A percentile compares a stretch with the other conserved stretches of the same genome.
phyloP scores from a whole-genome alignment of 1,140 invertebrate species.

The Eriosoma lanigerum region DNA sequence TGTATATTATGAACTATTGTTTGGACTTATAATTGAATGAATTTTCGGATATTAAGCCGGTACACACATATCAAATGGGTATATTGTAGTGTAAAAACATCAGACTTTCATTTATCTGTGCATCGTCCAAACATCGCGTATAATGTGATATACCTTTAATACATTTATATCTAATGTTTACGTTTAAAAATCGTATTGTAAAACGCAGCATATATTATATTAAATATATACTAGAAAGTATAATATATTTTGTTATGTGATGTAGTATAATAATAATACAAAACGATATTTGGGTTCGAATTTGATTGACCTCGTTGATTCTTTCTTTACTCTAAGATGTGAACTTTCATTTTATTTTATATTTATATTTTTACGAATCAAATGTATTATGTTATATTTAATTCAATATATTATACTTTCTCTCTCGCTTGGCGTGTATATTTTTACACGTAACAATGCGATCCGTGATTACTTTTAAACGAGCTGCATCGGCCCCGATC shows the following conservation, averaged over 20 bases:
- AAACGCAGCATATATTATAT: not conserved
- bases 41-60: not conserved
- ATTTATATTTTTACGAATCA: not conserved
- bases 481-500: not conserved
- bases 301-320: slow-evolving; percentile 35
- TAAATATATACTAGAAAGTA: not conserved
- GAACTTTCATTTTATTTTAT: slow-evolving; percentile 34
- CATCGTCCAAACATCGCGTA: not conserved
- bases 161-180: not conserved
- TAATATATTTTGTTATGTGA: not conserved
- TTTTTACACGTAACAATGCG: not conserved
- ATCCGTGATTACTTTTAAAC: not conserved
- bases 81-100: no score
- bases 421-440: slow-evolving; percentile 9
- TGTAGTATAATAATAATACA: no score
- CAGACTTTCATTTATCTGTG: slow-evolving; percentile 26
- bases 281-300: slow-evolving; percentile 2
- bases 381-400: not conserved
- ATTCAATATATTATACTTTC: not conserved
- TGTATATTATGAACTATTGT: slow-evolving; percentile 8
- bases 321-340: not conserved
- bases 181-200: not conserved
- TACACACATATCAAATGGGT: not conserved
- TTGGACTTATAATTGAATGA: not conserved
- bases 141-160: not conserved